These are phyloP conservation scores for Chorisops tibialis DNA, from an alignment of 2,888 invertebrate genomes.

Conservation along the genomic window DNA sequence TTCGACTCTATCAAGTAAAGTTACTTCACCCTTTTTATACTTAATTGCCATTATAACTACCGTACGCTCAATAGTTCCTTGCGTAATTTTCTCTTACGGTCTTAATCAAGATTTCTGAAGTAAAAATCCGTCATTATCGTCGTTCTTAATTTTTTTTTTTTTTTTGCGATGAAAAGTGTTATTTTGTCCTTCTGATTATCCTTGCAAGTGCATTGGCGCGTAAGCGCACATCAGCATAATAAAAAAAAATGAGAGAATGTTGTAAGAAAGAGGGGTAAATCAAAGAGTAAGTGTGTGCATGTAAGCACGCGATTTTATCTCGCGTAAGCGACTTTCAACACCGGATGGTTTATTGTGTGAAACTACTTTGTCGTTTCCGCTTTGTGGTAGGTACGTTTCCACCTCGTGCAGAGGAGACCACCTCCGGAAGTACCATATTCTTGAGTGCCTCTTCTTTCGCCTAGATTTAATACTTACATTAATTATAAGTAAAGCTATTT, in stretches of 20 bases:
- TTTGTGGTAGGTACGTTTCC: conserved; percentile 16
- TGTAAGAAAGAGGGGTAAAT: neutral
- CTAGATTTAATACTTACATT: conserved; percentile 13
- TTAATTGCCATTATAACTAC: no score
- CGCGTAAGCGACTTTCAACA: conserved; percentile 26
- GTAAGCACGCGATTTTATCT: conserved; percentile 29
- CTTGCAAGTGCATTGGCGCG: no score
- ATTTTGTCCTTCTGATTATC: no score
- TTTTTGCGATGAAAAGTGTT: no score
- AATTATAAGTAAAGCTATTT: conserved; percentile 13
- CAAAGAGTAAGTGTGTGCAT: conserved; percentile 6
- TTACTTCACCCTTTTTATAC: no score
- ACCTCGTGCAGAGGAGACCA: neutral
- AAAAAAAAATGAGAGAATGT: neutral
- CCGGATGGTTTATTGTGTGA: conserved; percentile 29
- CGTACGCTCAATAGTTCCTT: no score
- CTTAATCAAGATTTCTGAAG: no score
- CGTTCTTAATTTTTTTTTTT: no score
- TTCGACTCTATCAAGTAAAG: no score
- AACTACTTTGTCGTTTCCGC: conserved; percentile 31
- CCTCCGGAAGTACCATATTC: conserved; percentile 27
- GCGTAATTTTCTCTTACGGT: no score
- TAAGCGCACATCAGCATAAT: neutral
- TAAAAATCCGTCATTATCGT: no score
- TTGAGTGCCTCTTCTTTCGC: conserved; percentile 26